phyloP scores from a whole-genome alignment of 1,140 invertebrate species.

The Heterodera schachtii region DNA sequence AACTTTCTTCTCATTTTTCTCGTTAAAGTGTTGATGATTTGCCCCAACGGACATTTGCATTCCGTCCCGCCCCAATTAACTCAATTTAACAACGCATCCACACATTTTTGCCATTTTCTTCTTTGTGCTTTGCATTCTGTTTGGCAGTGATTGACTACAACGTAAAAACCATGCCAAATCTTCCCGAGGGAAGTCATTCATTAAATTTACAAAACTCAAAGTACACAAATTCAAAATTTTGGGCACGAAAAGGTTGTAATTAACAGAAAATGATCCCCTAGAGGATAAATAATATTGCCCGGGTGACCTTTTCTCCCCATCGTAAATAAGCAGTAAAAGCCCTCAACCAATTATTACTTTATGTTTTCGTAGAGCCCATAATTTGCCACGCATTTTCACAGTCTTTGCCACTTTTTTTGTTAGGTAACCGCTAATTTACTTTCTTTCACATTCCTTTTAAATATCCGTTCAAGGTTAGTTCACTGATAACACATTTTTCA shows the following conservation, averaged over 20 bases:
- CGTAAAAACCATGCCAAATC: not conserved
- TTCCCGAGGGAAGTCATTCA: not conserved
- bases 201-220: not conserved
- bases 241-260: not conserved
- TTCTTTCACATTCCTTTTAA: too few species aligned
- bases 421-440: not conserved
- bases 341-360: not conserved
- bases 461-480: too few species aligned
- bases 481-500: not conserved
- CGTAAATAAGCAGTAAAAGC: not conserved
- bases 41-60: not conserved
- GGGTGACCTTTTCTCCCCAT: not conserved
- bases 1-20: not conserved
- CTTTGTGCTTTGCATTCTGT: not conserved
- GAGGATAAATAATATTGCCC: too few species aligned
- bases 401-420: too few species aligned
- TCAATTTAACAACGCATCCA: not conserved
- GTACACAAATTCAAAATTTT: not conserved
- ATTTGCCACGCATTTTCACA: not conserved
- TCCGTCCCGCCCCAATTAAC: conserved; percentile 13
- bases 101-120: not conserved
- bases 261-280: not conserved
- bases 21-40: not conserved
- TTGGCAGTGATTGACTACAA: not conserved
- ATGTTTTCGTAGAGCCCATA: not conserved